Conservation (phyloP, 2,113 vertebrate genomes). For the Dolichallabes microphthalmus region DNA sequence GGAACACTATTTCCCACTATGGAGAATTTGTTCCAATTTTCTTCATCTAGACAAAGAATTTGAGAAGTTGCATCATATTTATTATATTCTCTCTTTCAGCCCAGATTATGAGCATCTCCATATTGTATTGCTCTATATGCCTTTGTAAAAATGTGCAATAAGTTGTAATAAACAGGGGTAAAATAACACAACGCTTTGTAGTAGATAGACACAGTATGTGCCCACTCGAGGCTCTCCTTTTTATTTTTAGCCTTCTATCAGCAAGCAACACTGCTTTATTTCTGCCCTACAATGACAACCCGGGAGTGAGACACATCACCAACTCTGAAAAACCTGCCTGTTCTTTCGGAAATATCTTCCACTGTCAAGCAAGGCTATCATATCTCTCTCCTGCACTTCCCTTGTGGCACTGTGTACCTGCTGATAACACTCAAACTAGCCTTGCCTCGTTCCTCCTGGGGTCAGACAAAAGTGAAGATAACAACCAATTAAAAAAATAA, state of each 20-base stretch:
- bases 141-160: neutral
- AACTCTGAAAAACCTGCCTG: constrained; percentile 49
- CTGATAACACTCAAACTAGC: constrained; percentile 13
- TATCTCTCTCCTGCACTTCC: constrained; percentile 27
- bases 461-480: constrained; percentile 12
- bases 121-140: neutral
- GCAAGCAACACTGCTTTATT: constrained; percentile 35
- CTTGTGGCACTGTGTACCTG: constrained; percentile 8
- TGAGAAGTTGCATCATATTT: constrained; percentile 2
- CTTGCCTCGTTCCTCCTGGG: constrained; percentile 27
- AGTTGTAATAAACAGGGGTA: constrained; percentile 23
- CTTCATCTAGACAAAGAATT: neutral
- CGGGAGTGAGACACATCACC: constrained; percentile 33
- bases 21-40: neutral
- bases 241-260: constrained; percentile 47
- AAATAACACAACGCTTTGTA: constrained; percentile 11
- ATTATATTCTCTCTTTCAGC: neutral
- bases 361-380: constrained; percentile 46
- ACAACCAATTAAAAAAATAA: neutral
- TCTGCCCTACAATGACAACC: constrained; percentile 23
- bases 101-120: neutral
- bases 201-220: constrained; percentile 6
- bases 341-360: constrained; percentile 53
- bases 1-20: neutral
- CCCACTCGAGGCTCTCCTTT: constrained; percentile 1